A percentile compares a stretch with the other conserved stretches of the same genome.
Evolutionary conservation across 2,797 vertebrate species (phyloP).

Genomic region (Chaetodon trifasciatus): DNA sequence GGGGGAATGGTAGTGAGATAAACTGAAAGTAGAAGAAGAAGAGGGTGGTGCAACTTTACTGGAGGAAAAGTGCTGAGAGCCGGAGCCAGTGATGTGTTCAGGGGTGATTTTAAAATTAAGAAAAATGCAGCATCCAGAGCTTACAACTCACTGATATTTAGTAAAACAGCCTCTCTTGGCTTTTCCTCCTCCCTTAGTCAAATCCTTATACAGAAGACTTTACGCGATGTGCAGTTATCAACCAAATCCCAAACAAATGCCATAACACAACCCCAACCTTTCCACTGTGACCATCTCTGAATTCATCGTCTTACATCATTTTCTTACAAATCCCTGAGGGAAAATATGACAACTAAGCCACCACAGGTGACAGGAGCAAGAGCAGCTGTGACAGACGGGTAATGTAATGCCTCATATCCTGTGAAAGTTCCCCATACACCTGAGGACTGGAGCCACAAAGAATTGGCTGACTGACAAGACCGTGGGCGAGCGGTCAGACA

Average conservation of each 20-base stretch:
- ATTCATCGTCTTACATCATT: slow-evolving; percentile 26
- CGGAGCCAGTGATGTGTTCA: not conserved
- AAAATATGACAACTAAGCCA: slow-evolving; percentile 25
- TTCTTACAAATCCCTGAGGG: slow-evolving; percentile 15
- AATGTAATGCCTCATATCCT: slow-evolving; percentile 36
- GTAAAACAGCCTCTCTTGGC: not conserved
- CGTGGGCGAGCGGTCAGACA: slow-evolving; percentile 26
- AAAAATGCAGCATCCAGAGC: not conserved
- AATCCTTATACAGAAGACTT: not conserved
- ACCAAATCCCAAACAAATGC: slow-evolving; percentile 9
- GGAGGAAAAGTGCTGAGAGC: not conserved
- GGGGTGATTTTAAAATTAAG: not conserved
- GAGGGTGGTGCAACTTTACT: slow-evolving; percentile 26
- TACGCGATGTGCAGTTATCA: slow-evolving; percentile 2
- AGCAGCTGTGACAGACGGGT: slow-evolving; percentile 14
- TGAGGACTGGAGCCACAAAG: slow-evolving; percentile 51
- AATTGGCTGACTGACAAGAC: slow-evolving; percentile 37
- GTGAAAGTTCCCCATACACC: slow-evolving; percentile 48
- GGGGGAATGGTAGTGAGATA: slow-evolving; percentile 40
- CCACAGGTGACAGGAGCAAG: slow-evolving; percentile 18
- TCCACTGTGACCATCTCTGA: not conserved
- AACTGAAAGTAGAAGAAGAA: slow-evolving; percentile 42
- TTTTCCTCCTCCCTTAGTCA: not conserved
- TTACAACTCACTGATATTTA: not conserved
- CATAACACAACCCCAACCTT: slow-evolving; percentile 10